Evolutionary conservation across 2,797 vertebrate species (phyloP).

Genomic region (Hyperoplus immaculatus): DNA sequence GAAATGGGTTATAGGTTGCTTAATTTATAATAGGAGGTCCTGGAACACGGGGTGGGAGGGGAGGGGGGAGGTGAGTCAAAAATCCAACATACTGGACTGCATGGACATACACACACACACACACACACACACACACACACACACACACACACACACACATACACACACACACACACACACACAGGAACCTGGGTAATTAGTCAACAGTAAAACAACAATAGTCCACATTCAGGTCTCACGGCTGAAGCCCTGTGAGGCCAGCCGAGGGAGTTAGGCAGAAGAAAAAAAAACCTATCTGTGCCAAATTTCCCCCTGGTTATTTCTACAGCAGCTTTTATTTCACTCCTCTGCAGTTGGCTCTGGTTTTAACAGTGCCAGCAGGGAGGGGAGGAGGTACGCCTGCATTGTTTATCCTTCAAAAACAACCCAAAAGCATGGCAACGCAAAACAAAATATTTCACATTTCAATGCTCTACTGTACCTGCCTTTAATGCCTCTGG

Average conservation of each 20-base stretch:
- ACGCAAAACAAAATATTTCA: neutral
- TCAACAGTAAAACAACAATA: slow-evolving; percentile 73
- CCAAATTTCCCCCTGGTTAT: slow-evolving; percentile 63
- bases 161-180: slow-evolving; percentile 19
- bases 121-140: neutral
- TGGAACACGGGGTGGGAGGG: neutral
- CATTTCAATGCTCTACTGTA: too few relatives aligned
- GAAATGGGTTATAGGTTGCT: too few relatives aligned
- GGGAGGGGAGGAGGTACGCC: slow-evolving; percentile 62
- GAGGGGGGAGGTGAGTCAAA: neutral
- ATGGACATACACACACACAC: slow-evolving; percentile 3
- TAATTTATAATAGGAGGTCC: too few relatives aligned
- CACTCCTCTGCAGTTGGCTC: slow-evolving; percentile 52
- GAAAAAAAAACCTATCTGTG: slow-evolving; percentile 35
- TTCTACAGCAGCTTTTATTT: slow-evolving; percentile 72
- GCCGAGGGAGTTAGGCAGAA: slow-evolving; percentile 49
- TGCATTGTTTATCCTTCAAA: slow-evolving; percentile 67
- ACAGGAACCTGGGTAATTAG: slow-evolving; percentile 70
- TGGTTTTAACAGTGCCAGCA: slow-evolving; percentile 57
- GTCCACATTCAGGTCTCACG: slow-evolving; percentile 67
- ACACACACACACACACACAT: neutral
- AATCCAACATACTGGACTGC: too few relatives aligned
- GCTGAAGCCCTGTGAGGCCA: slow-evolving; percentile 63
- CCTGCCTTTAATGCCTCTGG: too few relatives aligned
- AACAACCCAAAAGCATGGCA: slow-evolving; percentile 54